Percentiles rank a stretch among this genome's conserved stretches.
These are phyloP conservation scores for Actinernus sp. DNA, from an alignment of 92 coral and sea anemone genomes.

Conservation along the genomic window DNA sequence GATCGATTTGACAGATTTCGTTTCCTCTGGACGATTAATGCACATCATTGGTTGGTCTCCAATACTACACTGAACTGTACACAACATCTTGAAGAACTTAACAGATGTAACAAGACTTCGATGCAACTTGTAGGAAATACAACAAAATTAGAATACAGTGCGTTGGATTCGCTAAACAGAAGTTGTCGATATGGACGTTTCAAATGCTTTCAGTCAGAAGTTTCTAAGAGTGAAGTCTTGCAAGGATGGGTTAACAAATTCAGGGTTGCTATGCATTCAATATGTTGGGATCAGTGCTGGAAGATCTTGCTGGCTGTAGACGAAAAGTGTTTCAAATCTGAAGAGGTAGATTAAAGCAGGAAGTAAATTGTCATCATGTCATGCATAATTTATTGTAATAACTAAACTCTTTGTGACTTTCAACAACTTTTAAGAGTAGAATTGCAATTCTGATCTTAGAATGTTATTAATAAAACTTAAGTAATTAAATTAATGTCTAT, in stretches of 20 bases:
- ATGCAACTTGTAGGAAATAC: background rate
- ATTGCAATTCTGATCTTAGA: no score
- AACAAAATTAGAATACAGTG: background rate
- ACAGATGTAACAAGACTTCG: background rate
- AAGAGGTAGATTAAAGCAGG: no score
- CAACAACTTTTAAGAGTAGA: no score
- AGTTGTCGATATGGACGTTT: conserved; percentile 3
- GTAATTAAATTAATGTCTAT: no score
- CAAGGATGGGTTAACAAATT: conserved; percentile 1
- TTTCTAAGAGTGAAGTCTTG: background rate
- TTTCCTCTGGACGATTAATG: background rate
- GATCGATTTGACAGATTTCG: background rate
- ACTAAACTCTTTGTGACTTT: no score
- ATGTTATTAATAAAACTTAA: no score
- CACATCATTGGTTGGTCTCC: background rate
- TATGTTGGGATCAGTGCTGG: conserved; percentile 29
- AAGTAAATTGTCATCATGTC: no score
- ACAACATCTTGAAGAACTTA: conserved; percentile 2
- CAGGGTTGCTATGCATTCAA: background rate
- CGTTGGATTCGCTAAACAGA: background rate
- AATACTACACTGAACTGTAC: conserved; percentile 1
- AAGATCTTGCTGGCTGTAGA: background rate
- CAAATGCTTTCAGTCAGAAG: conserved; percentile 8
- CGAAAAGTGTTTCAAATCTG: background rate
- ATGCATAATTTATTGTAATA: no score